Evolutionary conservation across 2,888 invertebrate genomes (phyloP), one percentile per base, ranked within the genome.

Genomic region (Acleris cristana): DNA sequence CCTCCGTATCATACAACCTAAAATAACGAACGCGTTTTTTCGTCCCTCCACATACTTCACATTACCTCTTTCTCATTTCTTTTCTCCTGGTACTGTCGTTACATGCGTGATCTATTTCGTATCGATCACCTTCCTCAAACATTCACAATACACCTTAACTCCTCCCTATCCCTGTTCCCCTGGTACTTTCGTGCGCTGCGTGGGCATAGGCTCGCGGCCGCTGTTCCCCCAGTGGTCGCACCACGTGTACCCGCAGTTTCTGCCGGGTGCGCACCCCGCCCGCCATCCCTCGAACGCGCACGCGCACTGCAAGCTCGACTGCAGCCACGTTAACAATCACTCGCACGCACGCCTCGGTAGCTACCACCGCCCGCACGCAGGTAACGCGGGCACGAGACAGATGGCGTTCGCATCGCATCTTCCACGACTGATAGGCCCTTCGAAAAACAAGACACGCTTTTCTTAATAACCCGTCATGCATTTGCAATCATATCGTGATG

Each of bases 181-280:
- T 73, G 68, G 67, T 70, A 70, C 64, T 2, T 16, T 34, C 51
- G 61, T 45, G 51, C 26, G 44, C 40, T 18, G 44, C 34, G 45
- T 6, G 44, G 61, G 75, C 81, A 65, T 68, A 74, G 92, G 96
- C 88, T 95, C 96, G 83, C 95, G 97, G 86, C 97, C 97, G 81
- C 95, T 97, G 88, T 98, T 98, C 93, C 97, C 97, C 79, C 97
- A 98, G 94, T 98, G 98, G 97, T 97, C 97, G 80, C 97, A 97
- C 94, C 97, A 97, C 94, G 97, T 98, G 85, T 97, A 97, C 93
- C 97, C 98, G 80, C 97, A 98, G 94, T 98, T 97, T 94, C 95
- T 98, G 90, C 97, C 97, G 84, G 97, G 97, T 89, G 96, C 97
- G 90, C 97, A 97, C 94, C 96, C 97, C 80, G 93, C 93, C 84